A percentile compares a stretch with the other conserved stretches of the same genome.
phyloP scores from a whole-genome alignment of 1,140 invertebrate genomes.

The Epicauta chinensis region DNA sequence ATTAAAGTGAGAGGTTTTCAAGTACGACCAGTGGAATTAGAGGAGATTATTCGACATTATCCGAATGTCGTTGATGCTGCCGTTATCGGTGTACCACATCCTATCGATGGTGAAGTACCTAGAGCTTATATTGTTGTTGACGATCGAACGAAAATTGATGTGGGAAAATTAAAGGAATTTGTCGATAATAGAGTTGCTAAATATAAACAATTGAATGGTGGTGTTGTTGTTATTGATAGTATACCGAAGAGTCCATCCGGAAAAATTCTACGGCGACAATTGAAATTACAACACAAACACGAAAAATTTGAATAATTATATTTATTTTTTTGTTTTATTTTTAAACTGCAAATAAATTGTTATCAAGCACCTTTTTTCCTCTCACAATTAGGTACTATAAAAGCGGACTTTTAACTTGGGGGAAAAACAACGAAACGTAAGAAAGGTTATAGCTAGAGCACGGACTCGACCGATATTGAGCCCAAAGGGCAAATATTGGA shows the following conservation, averaged over 20 bases:
- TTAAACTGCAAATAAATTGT: no score
- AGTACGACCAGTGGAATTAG: constrained; percentile 70
- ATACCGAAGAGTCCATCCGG: constrained; percentile 59
- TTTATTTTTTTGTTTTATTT: no score
- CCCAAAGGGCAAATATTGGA: no score
- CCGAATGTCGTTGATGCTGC: constrained; percentile 59
- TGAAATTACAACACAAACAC: no score
- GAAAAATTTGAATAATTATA: no score
- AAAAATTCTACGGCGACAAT: constrained; percentile 51
- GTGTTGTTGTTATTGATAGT: constrained; percentile 46
- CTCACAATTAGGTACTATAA: no score
- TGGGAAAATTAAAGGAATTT: constrained; percentile 43
- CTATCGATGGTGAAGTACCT: constrained; percentile 65
- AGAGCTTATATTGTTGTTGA: constrained; percentile 60
- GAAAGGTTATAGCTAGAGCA: no score
- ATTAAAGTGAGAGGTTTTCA: constrained; percentile 77
- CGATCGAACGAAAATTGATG: constrained; percentile 30
- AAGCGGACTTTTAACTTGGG: no score
- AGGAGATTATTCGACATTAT: constrained; percentile 61
- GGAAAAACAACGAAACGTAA: no score
- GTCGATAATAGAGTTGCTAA: constrained; percentile 40
- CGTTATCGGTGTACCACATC: constrained; percentile 70
- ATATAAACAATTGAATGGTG: constrained; percentile 46
- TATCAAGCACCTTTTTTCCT: no score
- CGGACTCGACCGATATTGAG: no score